Conservation (phyloP, 2,888 invertebrate species). For the Eristalinus sepulchralis region DNA sequence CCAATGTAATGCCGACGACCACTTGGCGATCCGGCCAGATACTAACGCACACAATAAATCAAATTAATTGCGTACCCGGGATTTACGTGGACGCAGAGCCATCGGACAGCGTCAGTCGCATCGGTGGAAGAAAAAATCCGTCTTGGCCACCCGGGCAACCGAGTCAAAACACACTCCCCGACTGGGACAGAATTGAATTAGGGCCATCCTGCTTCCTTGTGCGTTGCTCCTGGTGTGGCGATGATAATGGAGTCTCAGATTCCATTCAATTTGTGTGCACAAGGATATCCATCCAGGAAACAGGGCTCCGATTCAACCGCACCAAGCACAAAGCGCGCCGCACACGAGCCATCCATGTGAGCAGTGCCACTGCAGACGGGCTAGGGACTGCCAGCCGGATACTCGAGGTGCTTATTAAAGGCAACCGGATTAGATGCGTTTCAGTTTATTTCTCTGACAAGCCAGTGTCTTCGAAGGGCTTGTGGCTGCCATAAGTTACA, state of each 20-base stretch:
- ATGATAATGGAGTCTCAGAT: slow-evolving; percentile 41
- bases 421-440: slow-evolving; percentile 65
- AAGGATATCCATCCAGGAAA: slow-evolving; percentile 54
- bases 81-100: slow-evolving; percentile 29
- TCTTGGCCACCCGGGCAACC: slow-evolving; percentile 8
- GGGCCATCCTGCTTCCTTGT: slow-evolving; percentile 42
- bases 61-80: slow-evolving; percentile 67
- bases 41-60: slow-evolving; percentile 68
- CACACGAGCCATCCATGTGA: slow-evolving; percentile 18
- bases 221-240: neutral
- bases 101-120: neutral
- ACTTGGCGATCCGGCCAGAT: slow-evolving; percentile 61
- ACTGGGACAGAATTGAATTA: slow-evolving; percentile 59
- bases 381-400: neutral
- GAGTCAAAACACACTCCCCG: slow-evolving; percentile 39
- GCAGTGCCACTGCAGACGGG: neutral
- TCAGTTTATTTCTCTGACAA: slow-evolving; percentile 54
- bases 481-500: slow-evolving; percentile 52
- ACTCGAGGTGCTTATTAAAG: slow-evolving; percentile 33
- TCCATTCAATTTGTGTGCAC: slow-evolving; percentile 59
- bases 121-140: neutral
- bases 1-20: slow-evolving; percentile 60
- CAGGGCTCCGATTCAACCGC: slow-evolving; percentile 24
- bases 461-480: slow-evolving; percentile 31
- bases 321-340: slow-evolving; percentile 7